These are phyloP conservation scores for Liasis olivaceus DNA, from an alignment of 2,797 vertebrate genomes.

Conservation along the genomic window DNA sequence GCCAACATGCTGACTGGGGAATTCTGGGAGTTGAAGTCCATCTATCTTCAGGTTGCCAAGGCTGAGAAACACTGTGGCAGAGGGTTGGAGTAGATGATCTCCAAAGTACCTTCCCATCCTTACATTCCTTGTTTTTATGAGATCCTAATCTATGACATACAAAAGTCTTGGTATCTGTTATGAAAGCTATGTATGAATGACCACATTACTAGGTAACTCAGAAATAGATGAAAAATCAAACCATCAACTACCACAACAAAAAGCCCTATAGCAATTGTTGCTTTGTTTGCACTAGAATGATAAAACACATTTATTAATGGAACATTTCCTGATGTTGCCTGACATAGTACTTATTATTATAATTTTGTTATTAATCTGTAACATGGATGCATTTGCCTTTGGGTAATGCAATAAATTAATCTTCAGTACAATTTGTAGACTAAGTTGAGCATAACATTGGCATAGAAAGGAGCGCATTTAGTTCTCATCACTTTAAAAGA, in stretches of 20 bases:
- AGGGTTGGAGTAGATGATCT: not conserved
- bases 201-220: not conserved
- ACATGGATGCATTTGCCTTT: constrained; percentile 18
- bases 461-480: not conserved
- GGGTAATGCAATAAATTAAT: constrained; percentile 11
- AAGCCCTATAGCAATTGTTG: not conserved
- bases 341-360: constrained; percentile 1
- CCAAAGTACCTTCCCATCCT: not conserved
- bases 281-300: constrained; percentile 2
- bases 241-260: not conserved
- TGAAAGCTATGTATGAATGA: not conserved
- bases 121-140: not conserved
- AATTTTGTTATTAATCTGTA: constrained; percentile 29
- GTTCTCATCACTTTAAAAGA: not conserved
- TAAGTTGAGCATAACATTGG: not conserved
- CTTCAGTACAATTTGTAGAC: constrained; percentile 13
- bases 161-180: not conserved
- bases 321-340: constrained; percentile 14
- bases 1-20: too few species aligned
- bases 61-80: not conserved
- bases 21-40: too few species aligned
- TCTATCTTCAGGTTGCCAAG: too few species aligned
- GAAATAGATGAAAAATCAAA: not conserved
- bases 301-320: constrained; percentile 4
- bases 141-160: not conserved